A percentile compares a stretch with the other conserved stretches of the same genome.
phyloP scores from a whole-genome alignment of 2,888 invertebrate species.

The Gasteruption jaculator region DNA sequence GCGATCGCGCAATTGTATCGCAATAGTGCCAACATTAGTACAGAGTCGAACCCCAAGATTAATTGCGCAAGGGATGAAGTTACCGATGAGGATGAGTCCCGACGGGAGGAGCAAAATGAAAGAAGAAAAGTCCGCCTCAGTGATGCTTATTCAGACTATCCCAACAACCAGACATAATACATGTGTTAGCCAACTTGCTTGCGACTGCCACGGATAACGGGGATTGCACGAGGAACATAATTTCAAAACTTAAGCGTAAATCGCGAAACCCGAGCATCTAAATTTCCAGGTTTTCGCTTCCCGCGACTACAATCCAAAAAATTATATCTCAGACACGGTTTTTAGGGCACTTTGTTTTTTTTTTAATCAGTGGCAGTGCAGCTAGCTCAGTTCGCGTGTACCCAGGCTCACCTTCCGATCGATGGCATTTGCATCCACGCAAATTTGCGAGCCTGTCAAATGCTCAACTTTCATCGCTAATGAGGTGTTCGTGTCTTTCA shows the following conservation, averaged over 20 bases:
- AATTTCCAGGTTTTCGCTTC: slow-evolving; percentile 9
- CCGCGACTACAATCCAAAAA: background rate
- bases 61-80: too few species aligned
- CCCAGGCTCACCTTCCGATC: slow-evolving; percentile 43
- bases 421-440: slow-evolving; percentile 23
- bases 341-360: background rate
- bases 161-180: slow-evolving; percentile 40
- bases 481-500: slow-evolving; percentile 48
- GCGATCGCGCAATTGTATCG: slow-evolving; percentile 35
- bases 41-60: too few species aligned
- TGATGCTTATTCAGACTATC: slow-evolving; percentile 42
- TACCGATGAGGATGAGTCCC: too few species aligned
- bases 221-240: background rate
- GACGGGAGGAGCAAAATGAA: slow-evolving; percentile 47
- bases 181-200: slow-evolving; percentile 33
- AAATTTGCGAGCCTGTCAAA: slow-evolving; percentile 20
- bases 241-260: background rate
- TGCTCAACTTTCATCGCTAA: slow-evolving; percentile 33
- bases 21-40: slow-evolving; percentile 43
- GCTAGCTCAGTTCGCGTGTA: slow-evolving; percentile 27
- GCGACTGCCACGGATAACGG: slow-evolving; percentile 29
- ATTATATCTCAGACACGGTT: slow-evolving; percentile 4
- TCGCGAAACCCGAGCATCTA: too few species aligned
- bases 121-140: slow-evolving; percentile 47
- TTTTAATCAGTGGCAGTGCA: slow-evolving; percentile 30